These are phyloP conservation scores for Macrobrachium nipponense DNA, from an alignment of 1,140 invertebrate species.

Conservation along the genomic window DNA sequence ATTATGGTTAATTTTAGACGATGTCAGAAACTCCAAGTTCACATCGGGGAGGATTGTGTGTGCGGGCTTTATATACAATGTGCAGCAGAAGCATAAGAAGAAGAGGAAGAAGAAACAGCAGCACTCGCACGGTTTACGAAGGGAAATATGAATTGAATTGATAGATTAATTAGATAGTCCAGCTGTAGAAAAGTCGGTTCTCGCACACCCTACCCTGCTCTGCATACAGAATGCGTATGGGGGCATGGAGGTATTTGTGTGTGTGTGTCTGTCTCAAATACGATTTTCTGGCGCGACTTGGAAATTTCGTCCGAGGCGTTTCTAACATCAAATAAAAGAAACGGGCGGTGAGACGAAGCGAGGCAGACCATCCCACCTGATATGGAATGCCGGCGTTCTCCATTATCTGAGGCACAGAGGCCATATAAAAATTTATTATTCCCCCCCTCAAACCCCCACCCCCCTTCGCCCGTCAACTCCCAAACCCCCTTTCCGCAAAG, in stretches of 20 bases:
- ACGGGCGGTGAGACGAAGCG: conserved; percentile 31
- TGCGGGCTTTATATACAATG: no score
- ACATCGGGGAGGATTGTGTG: no score
- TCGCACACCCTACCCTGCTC: conserved; percentile 47
- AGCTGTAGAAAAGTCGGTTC: conserved; percentile 26
- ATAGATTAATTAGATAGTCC: conserved; percentile 19
- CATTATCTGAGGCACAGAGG: conserved; percentile 62
- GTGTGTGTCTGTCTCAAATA: background rate
- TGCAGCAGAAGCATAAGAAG: no score
- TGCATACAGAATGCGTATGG: conserved; percentile 54
- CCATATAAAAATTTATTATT: conserved; percentile 63
- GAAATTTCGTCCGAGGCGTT: background rate
- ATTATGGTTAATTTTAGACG: conserved; percentile 59
- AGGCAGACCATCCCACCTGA: conserved; percentile 57
- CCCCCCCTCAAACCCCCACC: conserved; percentile 32
- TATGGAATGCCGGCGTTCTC: conserved; percentile 60
- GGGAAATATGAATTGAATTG: background rate
- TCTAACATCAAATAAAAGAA: conserved; percentile 14
- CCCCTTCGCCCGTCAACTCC: conserved; percentile 32
- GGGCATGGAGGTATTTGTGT: background rate
- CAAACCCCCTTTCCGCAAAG: conserved; percentile 56
- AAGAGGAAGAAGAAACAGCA: no score
- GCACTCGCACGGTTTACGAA: background rate
- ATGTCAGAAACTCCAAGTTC: conserved; percentile 34
- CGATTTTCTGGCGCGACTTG: conserved; percentile 18